phyloP scores from a whole-genome alignment of 2,113 vertebrate genomes.

The Tupaia chinensis region DNA sequence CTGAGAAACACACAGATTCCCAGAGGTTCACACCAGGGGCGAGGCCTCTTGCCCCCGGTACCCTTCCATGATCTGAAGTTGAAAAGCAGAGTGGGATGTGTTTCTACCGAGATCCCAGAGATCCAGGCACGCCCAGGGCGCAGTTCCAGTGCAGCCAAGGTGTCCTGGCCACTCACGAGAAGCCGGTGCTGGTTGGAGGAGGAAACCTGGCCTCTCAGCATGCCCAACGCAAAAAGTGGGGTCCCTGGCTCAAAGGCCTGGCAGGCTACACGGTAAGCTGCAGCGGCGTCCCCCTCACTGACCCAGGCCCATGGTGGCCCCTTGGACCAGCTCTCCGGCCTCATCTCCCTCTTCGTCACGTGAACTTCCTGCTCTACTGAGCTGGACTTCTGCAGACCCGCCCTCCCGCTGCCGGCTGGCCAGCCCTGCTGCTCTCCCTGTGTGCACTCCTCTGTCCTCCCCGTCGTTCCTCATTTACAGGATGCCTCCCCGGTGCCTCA shows the following conservation, averaged over 20 bases:
- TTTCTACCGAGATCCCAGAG: not conserved
- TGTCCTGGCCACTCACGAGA: not conserved
- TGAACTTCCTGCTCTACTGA: not conserved
- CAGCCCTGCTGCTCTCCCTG: not conserved
- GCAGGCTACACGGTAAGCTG: not conserved
- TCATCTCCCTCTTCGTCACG: not conserved
- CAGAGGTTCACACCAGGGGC: accelerated
- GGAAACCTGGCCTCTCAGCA: not conserved
- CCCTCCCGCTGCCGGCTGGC: no score
- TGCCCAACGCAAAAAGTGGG: no score
- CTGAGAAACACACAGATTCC: not conserved
- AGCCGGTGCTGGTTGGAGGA: not conserved
- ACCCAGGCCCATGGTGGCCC: not conserved
- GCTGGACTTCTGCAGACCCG: no score
- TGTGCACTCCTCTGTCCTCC: not conserved
- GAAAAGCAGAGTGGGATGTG: not conserved
- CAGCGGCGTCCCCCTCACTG: not conserved
- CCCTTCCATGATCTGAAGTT: not conserved
- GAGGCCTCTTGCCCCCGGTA: not conserved
- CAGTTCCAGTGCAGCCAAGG: accelerated
- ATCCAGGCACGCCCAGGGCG: not conserved
- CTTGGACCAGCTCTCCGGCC: not conserved
- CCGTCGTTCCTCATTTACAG: not conserved
- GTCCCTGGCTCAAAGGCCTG: not conserved
- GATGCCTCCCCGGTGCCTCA: not conserved